These are phyloP conservation scores for Enoplolaimus lenunculus DNA, from an alignment of 2,888 invertebrate species.

Conservation along the genomic window DNA sequence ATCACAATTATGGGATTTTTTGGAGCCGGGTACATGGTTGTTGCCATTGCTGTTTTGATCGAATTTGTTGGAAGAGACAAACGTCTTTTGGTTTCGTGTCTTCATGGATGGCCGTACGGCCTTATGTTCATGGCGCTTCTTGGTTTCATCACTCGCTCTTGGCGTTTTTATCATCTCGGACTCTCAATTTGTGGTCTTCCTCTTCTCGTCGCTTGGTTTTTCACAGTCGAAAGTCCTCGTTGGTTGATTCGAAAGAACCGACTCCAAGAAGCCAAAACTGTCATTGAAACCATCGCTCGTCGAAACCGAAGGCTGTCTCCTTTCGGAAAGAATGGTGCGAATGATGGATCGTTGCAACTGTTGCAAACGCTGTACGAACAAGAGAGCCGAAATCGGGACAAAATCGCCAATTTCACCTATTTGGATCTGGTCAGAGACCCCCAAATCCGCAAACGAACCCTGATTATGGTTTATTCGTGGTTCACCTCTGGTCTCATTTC, in stretches of 20 bases:
- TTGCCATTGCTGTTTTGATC: constrained; percentile 7
- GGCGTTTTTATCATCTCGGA: constrained; percentile 17
- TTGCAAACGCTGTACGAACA: neutral
- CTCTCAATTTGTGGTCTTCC: neutral
- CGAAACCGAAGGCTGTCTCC: neutral
- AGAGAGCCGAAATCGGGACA: neutral
- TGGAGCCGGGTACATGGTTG: constrained; percentile 22
- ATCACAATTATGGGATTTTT: constrained; percentile 16
- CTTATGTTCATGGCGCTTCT: constrained; percentile 19
- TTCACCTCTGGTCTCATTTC: constrained; percentile 17
- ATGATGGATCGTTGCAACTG: too few species aligned
- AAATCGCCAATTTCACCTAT: neutral
- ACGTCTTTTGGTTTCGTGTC: constrained; percentile 6
- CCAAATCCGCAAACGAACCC: neutral
- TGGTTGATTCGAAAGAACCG: constrained; percentile 19
- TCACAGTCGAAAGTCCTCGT: constrained; percentile 11
- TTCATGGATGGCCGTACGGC: constrained; percentile 22
- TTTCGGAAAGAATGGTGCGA: neutral
- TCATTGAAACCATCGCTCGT: neutral
- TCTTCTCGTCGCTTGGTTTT: neutral
- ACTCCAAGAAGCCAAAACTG: neutral
- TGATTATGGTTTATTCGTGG: constrained; percentile 16
- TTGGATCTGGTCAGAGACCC: neutral
- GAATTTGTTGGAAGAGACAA: constrained; percentile 12
- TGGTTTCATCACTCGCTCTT: constrained; percentile 19